Percentiles rank a stretch among this genome's conserved stretches.
phyloP scores from a whole-genome alignment of 2,888 invertebrate genomes.

The Drosophila differens region DNA sequence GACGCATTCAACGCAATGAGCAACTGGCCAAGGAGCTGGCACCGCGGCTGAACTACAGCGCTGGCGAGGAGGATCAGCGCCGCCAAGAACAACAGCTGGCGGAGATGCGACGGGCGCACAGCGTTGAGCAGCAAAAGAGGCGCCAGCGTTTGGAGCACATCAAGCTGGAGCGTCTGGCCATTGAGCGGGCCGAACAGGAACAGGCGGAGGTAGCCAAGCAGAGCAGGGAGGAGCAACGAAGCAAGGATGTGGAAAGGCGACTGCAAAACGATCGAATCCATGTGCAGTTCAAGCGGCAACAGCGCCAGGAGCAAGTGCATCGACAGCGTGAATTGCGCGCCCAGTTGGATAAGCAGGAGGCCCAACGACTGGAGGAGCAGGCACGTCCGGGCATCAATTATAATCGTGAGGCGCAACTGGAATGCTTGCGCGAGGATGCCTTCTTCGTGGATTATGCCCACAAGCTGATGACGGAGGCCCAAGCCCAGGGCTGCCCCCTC shows the following conservation, averaged over 20 bases:
- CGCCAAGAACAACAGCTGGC: constrained; percentile 86
- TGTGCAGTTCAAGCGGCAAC: constrained; percentile 55
- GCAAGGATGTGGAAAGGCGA: constrained; percentile 75
- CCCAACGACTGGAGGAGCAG: constrained; percentile 60
- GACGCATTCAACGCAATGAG: constrained; percentile 85
- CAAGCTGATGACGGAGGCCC: constrained; percentile 65
- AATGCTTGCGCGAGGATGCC: constrained; percentile 69
- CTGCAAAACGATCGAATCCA: constrained; percentile 69
- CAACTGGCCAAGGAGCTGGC: constrained; percentile 86
- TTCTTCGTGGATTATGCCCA: constrained; percentile 68
- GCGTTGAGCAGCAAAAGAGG: constrained; percentile 81
- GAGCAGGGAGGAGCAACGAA: constrained; percentile 59
- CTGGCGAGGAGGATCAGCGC: constrained; percentile 85
- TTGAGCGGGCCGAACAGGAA: constrained; percentile 76
- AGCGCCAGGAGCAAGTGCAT: constrained; percentile 56
- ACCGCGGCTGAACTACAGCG: constrained; percentile 85
- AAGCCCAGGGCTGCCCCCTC: constrained; percentile 68
- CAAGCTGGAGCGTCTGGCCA: constrained; percentile 78
- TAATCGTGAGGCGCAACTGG: constrained; percentile 64
- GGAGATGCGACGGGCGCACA: constrained; percentile 85
- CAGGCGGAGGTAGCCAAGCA: constrained; percentile 59
- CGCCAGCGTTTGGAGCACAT: constrained; percentile 71
- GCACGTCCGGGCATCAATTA: constrained; percentile 68
- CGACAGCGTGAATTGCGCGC: constrained; percentile 45
- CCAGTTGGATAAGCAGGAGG: constrained; percentile 68